These are phyloP conservation scores for Nomada fucata DNA, from an alignment of 2,888 invertebrate genomes.

Conservation along the genomic window DNA sequence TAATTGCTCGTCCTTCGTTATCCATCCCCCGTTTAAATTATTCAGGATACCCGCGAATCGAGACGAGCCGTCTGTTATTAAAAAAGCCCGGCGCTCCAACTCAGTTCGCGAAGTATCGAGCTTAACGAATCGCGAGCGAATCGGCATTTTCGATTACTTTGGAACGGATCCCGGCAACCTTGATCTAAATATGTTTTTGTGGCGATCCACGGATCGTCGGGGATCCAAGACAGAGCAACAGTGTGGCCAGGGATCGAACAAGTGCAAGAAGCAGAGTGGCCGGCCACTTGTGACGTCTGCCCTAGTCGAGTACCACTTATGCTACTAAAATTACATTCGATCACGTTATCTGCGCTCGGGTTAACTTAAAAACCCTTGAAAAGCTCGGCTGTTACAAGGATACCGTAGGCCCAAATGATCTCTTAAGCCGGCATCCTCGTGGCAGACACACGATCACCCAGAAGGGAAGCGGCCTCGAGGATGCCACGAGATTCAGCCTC, in stretches of 20 bases:
- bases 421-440: constrained; percentile 71
- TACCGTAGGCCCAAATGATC: constrained; percentile 73
- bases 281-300: constrained; percentile 83
- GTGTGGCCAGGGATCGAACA: constrained; percentile 73
- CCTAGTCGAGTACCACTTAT: constrained; percentile 83
- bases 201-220: constrained; percentile 57
- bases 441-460: constrained; percentile 61
- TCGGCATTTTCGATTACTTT: constrained; percentile 8
- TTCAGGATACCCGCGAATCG: not conserved
- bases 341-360: constrained; percentile 81
- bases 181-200: constrained; percentile 70
- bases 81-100: not conserved
- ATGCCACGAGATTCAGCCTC: constrained; percentile 20
- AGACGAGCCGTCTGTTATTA: not conserved
- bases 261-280: constrained; percentile 78
- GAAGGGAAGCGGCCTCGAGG: constrained; percentile 31
- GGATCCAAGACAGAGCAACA: constrained; percentile 60
- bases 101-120: not conserved
- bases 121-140: not conserved
- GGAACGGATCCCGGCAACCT: constrained; percentile 57
- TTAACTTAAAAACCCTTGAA: constrained; percentile 81
- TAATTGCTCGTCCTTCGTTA: constrained; percentile 67
- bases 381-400: constrained; percentile 73
- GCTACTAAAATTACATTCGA: constrained; percentile 84
- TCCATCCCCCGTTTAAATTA: not conserved